Evolutionary conservation across 1,140 invertebrate species (phyloP), one percentile per base, ranked within the genome.

Genomic region (Mizuhopecten yessoensis): DNA sequence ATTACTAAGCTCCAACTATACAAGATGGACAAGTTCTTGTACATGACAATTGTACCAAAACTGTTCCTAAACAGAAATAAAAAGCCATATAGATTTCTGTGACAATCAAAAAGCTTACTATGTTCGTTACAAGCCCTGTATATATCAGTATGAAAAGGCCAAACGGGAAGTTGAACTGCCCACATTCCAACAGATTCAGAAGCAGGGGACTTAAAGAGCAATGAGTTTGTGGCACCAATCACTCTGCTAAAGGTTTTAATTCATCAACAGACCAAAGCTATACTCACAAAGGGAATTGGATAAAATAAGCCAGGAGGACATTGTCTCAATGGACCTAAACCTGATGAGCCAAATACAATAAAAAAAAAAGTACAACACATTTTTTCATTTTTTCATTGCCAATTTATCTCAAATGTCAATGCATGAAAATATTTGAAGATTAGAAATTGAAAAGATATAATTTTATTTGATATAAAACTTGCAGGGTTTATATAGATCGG

Each of bases 171-270:
- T 29, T 7, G n/a, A 75, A 17, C 17, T 29, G n/a, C 23, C 57
- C 3, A 75, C 57, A 29, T 75, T 45, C 13, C 17, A 10, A 15
- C 42, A 13, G 42, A 45, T 45, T 45, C 42, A 29, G 57, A 75
- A 29, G 57, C 23, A 75, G 23, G 57, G 20, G 45, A 20, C n/a
- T 45, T 75, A n/a, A 75, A 29, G n/a, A 75, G n/a, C 23, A n/a
- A n/a, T n/a, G 45, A 57, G 2, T 57, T 57, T 17, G 5, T 7
- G 57, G 29, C 57, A 75, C 57, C 57, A 75, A 75, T 75, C 57
- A 75, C n/a, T 29, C 57, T 75, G 29, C 57, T 75, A n/a, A 75
- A 75, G 57, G 57, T 75, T 75, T 75, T 75, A 75, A 75, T 75
- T 75, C 57, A 75, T 75, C 57, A 75, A 75, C 57, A 75, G 23